Base-by-base conservation (phyloP, 1,140 invertebrate genomes). In the Megathymus violae region DNA sequence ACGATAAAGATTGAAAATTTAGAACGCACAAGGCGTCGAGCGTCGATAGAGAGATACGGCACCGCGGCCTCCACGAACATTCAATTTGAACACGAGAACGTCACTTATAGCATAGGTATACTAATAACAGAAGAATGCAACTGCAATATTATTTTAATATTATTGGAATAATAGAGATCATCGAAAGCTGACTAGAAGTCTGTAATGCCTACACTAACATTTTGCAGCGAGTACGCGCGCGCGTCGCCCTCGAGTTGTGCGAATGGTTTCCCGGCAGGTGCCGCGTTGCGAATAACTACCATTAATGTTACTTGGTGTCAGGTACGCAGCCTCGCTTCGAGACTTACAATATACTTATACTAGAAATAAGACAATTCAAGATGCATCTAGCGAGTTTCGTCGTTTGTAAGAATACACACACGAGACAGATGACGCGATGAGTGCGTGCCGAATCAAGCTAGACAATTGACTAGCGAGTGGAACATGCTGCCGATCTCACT, bases 131-230 rank as follows among this genome's bases (percentile, higher is more conserved):
- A 77, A 76, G 51, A 72, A 74, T 76, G 79, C 69, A 75, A 79
- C 74, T 75, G 78, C 66, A 67, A 81, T 71, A 72, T 75, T 78
- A 79, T 67, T 78, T 79, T 76, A 76, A 75, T 72, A 76, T 74
- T 78, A 84, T 82, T 74, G 79, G 81, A 82, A 81, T 80, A 82
- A 71, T 78, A 85, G 80, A 88, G 84, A 88, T 85, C 77, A 78
- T 85, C 76, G 84, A 85, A 89, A 91, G 86, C 88, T 77, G 80
- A 85, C 88, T 89, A 89, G 78, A 87, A 87, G 72, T 82, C 77
- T 74, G 75, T 83, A 78, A 87, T 74, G 71, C 74, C 82, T 87
- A 88, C 70, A 72, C 80, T 90, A 87, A 84, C 78, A 78, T 76
- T 71, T 73, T 81, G 84, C 73, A 85, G 22, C 52, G 66, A 60